phyloP scores from a whole-genome alignment of 2,797 vertebrate genomes.

The Phalloptychus januarius region DNA sequence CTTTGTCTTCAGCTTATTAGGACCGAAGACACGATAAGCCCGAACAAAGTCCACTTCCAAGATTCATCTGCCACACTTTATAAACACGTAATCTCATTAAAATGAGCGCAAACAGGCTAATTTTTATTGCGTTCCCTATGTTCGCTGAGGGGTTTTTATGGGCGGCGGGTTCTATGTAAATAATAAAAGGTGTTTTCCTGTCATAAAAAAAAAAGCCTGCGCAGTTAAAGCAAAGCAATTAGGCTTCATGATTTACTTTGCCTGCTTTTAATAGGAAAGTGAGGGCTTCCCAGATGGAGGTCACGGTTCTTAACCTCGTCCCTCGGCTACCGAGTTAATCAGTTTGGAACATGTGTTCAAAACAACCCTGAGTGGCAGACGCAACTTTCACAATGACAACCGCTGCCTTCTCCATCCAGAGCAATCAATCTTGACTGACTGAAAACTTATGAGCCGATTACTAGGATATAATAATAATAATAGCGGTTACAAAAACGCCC shows the following conservation, averaged over 20 bases:
- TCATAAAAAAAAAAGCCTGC: conserved; percentile 49
- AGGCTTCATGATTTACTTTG: conserved; percentile 76
- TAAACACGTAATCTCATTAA: conserved; percentile 37
- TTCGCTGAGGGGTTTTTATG: conserved; percentile 1
- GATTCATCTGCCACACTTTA: conserved; percentile 44
- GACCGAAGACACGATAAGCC: conserved; percentile 58
- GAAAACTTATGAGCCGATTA: conserved; percentile 5
- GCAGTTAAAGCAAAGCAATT: conserved; percentile 73
- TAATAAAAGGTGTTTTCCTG: conserved; percentile 16
- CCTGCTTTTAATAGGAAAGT: conserved; percentile 62
- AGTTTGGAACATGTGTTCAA: conserved; percentile 53
- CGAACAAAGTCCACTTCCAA: conserved; percentile 68
- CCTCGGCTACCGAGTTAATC: conserved; percentile 65
- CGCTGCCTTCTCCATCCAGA: conserved; percentile 35
- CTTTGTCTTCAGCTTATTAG: conserved; percentile 45
- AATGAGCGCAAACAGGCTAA: conserved; percentile 15
- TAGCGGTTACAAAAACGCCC: neutral
- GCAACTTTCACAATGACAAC: conserved; percentile 40
- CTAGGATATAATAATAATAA: neutral
- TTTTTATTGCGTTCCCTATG: conserved; percentile 4
- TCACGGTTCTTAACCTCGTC: conserved; percentile 66
- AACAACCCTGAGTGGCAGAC: conserved; percentile 15
- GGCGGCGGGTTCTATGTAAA: neutral
- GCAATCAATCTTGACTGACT: conserved; percentile 45
- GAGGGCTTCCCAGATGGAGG: conserved; percentile 68